Conservation (phyloP, 2,797 vertebrate species). For the Acanthornis magna region DNA sequence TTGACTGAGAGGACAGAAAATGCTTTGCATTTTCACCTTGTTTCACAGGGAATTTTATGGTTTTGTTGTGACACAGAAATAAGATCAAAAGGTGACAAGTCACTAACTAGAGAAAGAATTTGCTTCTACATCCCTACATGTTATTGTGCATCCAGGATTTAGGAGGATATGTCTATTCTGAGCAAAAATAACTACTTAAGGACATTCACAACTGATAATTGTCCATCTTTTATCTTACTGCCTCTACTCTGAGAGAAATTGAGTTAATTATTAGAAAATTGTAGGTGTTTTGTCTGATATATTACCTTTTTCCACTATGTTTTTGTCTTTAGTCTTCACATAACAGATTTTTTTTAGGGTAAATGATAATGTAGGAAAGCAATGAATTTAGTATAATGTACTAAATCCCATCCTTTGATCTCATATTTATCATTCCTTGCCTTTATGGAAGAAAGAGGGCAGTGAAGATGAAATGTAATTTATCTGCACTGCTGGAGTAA, state of each 20-base stretch:
- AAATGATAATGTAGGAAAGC: not conserved
- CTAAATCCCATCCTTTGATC: conserved; percentile 5
- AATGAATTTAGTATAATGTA: not conserved
- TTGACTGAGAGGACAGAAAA: not conserved
- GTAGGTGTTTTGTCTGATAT: not conserved
- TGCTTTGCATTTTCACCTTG: not conserved
- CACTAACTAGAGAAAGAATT: not conserved
- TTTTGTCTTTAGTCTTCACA: not conserved
- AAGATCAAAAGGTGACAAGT: conserved; percentile 16
- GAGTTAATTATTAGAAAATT: conserved; percentile 15
- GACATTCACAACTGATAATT: conserved; percentile 1
- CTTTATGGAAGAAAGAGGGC: not conserved
- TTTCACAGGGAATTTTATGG: conserved; percentile 4
- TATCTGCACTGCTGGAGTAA: conserved; percentile 18
- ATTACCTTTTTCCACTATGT: not conserved
- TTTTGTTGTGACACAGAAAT: not conserved
- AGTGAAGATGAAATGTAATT: conserved; percentile 7
- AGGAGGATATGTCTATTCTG: not conserved
- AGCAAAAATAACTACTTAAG: conserved; percentile 8
- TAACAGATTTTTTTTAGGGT: not conserved
- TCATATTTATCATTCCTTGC: not conserved
- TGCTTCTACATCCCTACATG: not conserved
- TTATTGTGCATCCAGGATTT: not conserved
- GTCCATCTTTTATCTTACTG: not conserved
- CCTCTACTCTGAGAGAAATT: not conserved